Base-by-base conservation (phyloP, 1,140 invertebrate species). In the Drosophila baimaii region DNA sequence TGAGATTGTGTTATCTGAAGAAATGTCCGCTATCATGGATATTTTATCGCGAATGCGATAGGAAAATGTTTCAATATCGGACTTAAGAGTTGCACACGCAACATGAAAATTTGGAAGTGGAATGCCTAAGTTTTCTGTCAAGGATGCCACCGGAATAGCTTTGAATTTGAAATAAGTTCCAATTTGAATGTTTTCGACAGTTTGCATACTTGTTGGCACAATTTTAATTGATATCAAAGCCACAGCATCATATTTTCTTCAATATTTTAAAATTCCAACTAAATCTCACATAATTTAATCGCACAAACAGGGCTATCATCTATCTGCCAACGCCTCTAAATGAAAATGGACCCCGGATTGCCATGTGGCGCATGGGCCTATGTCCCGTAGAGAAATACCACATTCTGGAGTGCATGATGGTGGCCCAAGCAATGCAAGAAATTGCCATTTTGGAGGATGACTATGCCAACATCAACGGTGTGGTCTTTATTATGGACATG, bases 401-500 rank as follows among this genome's bases (percentile, higher is more conserved):
- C 10, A 64, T 91, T 1, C 13, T 62, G 1, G 86, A 91, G 17
- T 68, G 84, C 17, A 78, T 82, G 78, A 70, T 66, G 7, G 77
- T 86, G n/a, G 71, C 51, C 2, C 72, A 71, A 39, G 72, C 64
- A 4, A 57, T 88, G 52, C 71, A 81, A 47, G 86, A 91, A 43
- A 83, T 91, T 21, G 35, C 91, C 19, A 68, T 93, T 21, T 46
- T 92, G 13, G 93, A 93, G 63, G 93, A 93, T 65, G 93, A 93
- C 71, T 75, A 92, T 43, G 92, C 92, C 5, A 86, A 91, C 31
- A 85, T 94, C 2, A 78, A 91, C 63, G 93, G 93, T 33, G 79
- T 93, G 74, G 90, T 92, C 15, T 78, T 92, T 5, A 79, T 94
- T 27, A 82, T 93, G 29, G 93, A 94, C 61, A 75, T 94, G 46